phyloP scores from a whole-genome alignment of 2,797 vertebrate genomes.

The Peromyscus melanophrys region DNA sequence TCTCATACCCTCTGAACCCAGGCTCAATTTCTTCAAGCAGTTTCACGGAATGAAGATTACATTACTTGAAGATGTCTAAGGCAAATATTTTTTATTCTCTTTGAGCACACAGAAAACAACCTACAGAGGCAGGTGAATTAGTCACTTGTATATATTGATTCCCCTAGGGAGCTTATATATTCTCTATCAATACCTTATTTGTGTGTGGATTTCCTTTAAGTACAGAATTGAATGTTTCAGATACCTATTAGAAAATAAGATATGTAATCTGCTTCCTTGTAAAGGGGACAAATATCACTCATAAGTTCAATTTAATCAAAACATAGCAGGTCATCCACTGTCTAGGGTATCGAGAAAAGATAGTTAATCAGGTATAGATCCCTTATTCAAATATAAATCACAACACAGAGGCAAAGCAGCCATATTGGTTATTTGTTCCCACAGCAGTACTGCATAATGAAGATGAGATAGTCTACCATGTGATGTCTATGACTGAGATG shows the following conservation, averaged over 20 bases:
- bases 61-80: background rate
- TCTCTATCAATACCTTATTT: background rate
- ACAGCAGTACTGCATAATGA: background rate
- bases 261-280: background rate
- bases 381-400: background rate
- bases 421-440: background rate
- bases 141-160: background rate
- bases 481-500: background rate
- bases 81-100: background rate
- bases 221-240: background rate
- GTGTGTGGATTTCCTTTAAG: conserved; percentile 23
- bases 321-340: background rate
- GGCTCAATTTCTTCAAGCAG: background rate
- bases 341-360: background rate
- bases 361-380: background rate
- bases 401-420: background rate
- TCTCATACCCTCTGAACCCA: background rate
- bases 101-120: background rate
- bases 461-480: background rate
- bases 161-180: background rate
- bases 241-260: conserved; percentile 49
- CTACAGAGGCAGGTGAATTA: background rate
- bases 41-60: background rate
- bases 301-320: conserved; percentile 13
- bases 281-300: background rate